phyloP scores from a whole-genome alignment of 2,888 invertebrate genomes.

The Augiades crinisus region DNA sequence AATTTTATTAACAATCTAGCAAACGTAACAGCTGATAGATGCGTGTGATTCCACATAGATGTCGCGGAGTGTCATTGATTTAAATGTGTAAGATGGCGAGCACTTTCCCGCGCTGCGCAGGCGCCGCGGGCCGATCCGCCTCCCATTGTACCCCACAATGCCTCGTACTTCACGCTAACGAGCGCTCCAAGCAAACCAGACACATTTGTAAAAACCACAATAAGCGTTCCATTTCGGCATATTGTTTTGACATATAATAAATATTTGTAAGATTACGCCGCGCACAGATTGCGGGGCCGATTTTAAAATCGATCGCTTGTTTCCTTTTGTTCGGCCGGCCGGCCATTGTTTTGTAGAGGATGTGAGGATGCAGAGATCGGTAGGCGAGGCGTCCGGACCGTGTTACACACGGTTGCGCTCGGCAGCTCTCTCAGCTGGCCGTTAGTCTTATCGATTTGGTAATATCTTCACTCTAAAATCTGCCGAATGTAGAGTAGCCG shows the following conservation, averaged over 20 bases:
- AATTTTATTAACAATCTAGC: no score
- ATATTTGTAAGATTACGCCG: constrained; percentile 76
- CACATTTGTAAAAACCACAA: constrained; percentile 80
- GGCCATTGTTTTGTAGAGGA: constrained; percentile 53
- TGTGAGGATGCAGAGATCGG: constrained; percentile 36
- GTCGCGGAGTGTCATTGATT: constrained; percentile 54
- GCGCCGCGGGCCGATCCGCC: constrained; percentile 67
- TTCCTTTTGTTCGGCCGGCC: constrained; percentile 49
- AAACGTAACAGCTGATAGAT: background rate
- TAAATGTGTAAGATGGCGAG: constrained; percentile 52
- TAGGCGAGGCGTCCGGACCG: constrained; percentile 52
- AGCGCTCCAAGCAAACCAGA: constrained; percentile 74
- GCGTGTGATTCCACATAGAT: background rate
- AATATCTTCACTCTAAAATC: constrained; percentile 24
- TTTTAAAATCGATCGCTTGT: constrained; percentile 62
- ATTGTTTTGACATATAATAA: constrained; percentile 82
- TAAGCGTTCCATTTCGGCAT: constrained; percentile 79
- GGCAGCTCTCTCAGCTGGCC: constrained; percentile 51
- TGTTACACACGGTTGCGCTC: constrained; percentile 75
- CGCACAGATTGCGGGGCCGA: constrained; percentile 64
- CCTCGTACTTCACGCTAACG: constrained; percentile 78
- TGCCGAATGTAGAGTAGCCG: constrained; percentile 23
- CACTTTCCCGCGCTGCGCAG: constrained; percentile 52
- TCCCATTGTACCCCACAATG: constrained; percentile 76
- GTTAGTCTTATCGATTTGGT: constrained; percentile 34